Conservation (phyloP, 2,888 invertebrate genomes). For the Clanis bilineata region DNA sequence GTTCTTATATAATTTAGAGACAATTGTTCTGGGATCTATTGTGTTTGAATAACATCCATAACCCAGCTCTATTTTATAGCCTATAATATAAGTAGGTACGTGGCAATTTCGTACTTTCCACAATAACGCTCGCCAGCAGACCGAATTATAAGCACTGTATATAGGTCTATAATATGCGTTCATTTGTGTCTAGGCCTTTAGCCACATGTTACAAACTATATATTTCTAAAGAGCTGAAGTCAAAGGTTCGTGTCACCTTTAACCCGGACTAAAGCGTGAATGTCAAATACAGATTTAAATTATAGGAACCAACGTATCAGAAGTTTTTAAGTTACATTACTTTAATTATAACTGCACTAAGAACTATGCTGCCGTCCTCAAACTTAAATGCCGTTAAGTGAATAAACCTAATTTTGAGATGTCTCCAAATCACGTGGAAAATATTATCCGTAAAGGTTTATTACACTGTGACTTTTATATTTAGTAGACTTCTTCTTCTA, state of each 20-base stretch:
- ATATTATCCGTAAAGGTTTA: too few relatives aligned
- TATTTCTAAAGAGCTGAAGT: background rate
- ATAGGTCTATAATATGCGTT: background rate
- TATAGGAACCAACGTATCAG: too few relatives aligned
- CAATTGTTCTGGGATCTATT: background rate
- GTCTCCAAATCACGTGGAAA: too few relatives aligned
- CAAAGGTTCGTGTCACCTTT: background rate
- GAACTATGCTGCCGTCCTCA: too few relatives aligned
- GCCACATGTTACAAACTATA: background rate
- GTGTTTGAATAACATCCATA: background rate
- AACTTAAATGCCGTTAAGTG: too few relatives aligned
- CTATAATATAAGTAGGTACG: background rate
- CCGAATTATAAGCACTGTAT: background rate
- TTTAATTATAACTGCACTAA: background rate
- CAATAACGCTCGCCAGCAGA: background rate
- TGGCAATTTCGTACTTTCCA: slow-evolving; percentile 6
- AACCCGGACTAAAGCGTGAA: background rate
- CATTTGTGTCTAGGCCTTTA: background rate
- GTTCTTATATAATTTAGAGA: slow-evolving; percentile 19
- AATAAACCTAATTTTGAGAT: too few relatives aligned
- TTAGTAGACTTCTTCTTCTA: too few relatives aligned
- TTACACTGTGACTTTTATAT: too few relatives aligned
- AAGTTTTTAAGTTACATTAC: background rate
- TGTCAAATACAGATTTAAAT: background rate
- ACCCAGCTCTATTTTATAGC: slow-evolving; percentile 3